Base-by-base conservation (phyloP, 1,140 invertebrate genomes). In the Scaptomyza montana region DNA sequence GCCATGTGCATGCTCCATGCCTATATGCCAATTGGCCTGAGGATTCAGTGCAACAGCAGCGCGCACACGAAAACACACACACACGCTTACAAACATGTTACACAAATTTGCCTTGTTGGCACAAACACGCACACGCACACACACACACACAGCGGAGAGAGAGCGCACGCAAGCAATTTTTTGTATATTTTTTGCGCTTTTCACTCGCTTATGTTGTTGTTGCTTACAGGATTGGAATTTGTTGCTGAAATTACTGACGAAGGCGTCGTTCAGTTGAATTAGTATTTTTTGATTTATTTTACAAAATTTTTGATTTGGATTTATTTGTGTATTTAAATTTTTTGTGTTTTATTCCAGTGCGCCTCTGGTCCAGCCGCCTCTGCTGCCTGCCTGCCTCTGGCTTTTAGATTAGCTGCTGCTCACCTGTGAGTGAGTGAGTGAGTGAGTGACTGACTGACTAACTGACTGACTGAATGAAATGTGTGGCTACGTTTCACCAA, bases 221-320 rank as follows among this genome's bases (percentile, higher is more conserved):
- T 74, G 59, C 65, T 74, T 74, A 74, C 72, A 74, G 72, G 66
- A 74, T 74, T 74, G 55, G 39, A 62, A 74, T 68, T 67, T 59
- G 66, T 61, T 67, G 47, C 25, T 39, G 62, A 59, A 56, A 50
- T 69, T 82, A 72, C 67, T 82, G 84, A 82, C 84, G 82, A 87
- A 77, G 75, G 61, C 75, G 77, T 72, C 50, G 30, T 64, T 36
- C 56, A 75, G 56, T 69, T 59, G 25, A 30, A 30, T 70, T 13
- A 28, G n/a, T 46, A 47, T 28, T 61, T 68, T 39, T 30, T 45
- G n/a, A 36, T 33, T 36, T 63, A 43, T 8, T 28, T 41, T 12
- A 47, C 21, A 25, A 51, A 36, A 3, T 16, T 8, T n/a, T 21
- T 25, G n/a, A 36, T 47, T 39, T 39, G 25, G 33, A 25, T n/a